These are phyloP conservation scores for Siniperca chuatsi DNA, from an alignment of 2,113 vertebrate genomes.

Conservation along the genomic window DNA sequence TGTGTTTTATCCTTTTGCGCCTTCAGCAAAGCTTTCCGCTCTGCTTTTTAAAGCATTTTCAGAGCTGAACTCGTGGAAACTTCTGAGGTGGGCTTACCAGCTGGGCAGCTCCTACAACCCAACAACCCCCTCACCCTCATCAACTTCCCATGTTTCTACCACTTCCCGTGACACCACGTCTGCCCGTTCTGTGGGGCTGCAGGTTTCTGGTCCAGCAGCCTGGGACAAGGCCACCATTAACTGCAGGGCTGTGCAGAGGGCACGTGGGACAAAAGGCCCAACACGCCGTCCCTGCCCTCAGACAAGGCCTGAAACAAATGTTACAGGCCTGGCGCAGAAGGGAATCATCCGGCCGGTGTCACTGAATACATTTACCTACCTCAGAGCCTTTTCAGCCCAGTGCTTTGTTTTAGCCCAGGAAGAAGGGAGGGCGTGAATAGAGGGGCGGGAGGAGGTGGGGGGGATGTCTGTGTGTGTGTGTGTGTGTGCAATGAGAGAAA, in stretches of 20 bases:
- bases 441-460: constrained; percentile 82
- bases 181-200: constrained; percentile 77
- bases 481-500: constrained; percentile 61
- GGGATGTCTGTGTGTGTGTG: constrained; percentile 48
- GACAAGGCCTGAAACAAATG: constrained; percentile 99
- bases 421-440: constrained; percentile 87
- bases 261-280: constrained; percentile 92
- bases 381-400: constrained; percentile 91
- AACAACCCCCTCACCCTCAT: constrained; percentile 2
- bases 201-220: constrained; percentile 93
- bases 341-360: constrained; percentile 99
- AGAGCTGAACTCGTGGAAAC: constrained; percentile 81
- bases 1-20: background rate
- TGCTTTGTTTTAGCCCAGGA: constrained; percentile 85
- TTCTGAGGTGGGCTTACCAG: constrained; percentile 82
- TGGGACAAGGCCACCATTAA: constrained; percentile 97
- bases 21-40: background rate
- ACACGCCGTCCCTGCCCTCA: constrained; percentile 92
- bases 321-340: constrained; percentile 93
- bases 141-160: constrained; percentile 51
- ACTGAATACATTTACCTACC: constrained; percentile 99
- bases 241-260: constrained; percentile 90
- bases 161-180: constrained; percentile 67
- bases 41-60: constrained; percentile 77
- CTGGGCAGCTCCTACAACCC: constrained; percentile 11